Percentiles rank a stretch among this genome's conserved stretches.
Conservation (phyloP, 2,113 vertebrate species). For the Apodemus speciosus region DNA sequence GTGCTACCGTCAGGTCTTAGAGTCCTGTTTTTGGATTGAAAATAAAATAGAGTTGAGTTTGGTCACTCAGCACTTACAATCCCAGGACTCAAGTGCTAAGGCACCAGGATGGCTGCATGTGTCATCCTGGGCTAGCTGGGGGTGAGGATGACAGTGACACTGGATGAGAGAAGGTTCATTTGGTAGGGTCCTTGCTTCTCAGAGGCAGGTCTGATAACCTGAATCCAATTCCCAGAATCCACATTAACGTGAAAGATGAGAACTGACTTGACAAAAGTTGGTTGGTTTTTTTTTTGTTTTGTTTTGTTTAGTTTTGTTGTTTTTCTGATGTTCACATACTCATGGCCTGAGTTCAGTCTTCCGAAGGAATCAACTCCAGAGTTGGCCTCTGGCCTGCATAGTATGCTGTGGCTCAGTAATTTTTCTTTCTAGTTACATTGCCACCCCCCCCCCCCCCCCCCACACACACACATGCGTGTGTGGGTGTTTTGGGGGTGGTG, state of each 20-base stretch:
- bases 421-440: too few species aligned
- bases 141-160: background rate
- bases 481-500: too few species aligned
- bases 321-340: background rate
- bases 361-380: background rate
- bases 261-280: too few species aligned
- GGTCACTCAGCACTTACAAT: background rate
- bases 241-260: background rate
- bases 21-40: background rate
- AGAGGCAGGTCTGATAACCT: background rate
- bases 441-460: too few species aligned
- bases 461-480: too few species aligned
- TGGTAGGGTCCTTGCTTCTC: background rate
- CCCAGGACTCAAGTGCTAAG: background rate
- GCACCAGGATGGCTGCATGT: background rate
- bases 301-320: too few species aligned
- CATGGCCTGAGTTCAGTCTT: background rate
- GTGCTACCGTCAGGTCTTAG: background rate
- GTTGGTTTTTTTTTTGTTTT: too few species aligned
- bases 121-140: background rate
- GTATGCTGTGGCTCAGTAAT: too few species aligned
- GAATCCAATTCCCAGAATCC: background rate
- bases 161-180: too few species aligned
- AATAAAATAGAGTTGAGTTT: background rate
- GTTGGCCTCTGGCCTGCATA: background rate